phyloP scores from a whole-genome alignment of 2,888 invertebrate genomes.

The Iselma pallidipennis region DNA sequence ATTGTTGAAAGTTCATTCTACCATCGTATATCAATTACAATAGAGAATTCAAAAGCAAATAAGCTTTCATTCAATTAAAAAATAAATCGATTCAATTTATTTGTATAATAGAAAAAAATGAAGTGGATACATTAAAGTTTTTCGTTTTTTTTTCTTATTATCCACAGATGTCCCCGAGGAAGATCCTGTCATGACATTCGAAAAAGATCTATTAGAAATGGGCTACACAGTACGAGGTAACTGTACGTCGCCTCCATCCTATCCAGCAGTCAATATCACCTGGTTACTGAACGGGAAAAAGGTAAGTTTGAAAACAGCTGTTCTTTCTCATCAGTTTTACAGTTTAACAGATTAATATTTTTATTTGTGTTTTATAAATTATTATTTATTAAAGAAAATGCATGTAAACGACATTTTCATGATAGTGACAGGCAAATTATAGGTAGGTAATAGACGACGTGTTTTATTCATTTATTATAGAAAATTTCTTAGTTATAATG shows the following conservation, averaged over 20 bases:
- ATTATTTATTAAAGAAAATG: neutral
- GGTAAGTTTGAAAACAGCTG: constrained; percentile 49
- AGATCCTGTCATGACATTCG: constrained; percentile 67
- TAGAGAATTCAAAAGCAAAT: too few species aligned
- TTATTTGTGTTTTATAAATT: neutral
- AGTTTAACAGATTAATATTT: neutral
- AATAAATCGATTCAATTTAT: too few species aligned
- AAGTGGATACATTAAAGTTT: too few species aligned
- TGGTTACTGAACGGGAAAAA: constrained; percentile 70
- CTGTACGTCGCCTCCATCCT: constrained; percentile 69
- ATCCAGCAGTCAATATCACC: constrained; percentile 71
- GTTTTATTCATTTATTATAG: neutral
- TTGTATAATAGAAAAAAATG: too few species aligned
- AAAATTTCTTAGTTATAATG: neutral
- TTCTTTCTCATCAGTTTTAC: neutral
- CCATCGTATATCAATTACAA: too few species aligned
- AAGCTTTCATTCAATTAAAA: too few species aligned
- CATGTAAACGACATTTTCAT: neutral
- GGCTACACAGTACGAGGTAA: constrained; percentile 71
- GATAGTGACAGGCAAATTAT: neutral
- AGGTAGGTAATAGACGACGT: neutral
- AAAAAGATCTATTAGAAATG: constrained; percentile 70
- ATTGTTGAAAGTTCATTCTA: too few species aligned
- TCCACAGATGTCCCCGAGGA: constrained; percentile 67
- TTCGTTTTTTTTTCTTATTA: neutral